phyloP scores from a whole-genome alignment of 23 tunicate genomes.

The Aplidium turbinatum region DNA sequence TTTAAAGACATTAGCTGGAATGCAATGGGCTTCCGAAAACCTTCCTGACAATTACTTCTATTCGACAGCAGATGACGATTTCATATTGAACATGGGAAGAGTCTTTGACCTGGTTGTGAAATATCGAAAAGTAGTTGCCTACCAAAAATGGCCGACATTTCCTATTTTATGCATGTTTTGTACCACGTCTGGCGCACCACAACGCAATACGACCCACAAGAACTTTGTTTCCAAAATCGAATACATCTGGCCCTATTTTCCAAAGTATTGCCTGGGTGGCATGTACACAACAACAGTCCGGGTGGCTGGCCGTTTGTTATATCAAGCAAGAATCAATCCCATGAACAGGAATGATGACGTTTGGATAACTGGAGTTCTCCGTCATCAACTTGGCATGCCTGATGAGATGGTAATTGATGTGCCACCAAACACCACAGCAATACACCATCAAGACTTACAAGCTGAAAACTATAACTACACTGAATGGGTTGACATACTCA shows the following conservation, averaged over 20 bases:
- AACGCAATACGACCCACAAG: constrained; percentile 3
- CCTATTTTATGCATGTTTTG: constrained; percentile 33
- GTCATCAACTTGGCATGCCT: constrained; percentile 29
- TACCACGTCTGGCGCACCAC: constrained; percentile 6
- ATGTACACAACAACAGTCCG: constrained; percentile 49
- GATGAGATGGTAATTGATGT: constrained; percentile 16
- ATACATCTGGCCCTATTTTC: constrained; percentile 17
- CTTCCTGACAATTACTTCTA: not conserved
- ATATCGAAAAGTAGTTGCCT: not conserved
- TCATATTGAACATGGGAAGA: constrained; percentile 9
- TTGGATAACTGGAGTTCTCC: constrained; percentile 46
- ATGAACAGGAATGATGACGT: constrained; percentile 44
- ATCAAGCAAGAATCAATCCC: constrained; percentile 8
- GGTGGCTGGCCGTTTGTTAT: constrained; percentile 6
- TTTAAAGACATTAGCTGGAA: constrained; percentile 25
- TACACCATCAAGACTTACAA: too few relatives aligned
- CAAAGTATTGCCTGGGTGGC: constrained; percentile 65
- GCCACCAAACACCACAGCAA: too few relatives aligned
- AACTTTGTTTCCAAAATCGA: constrained; percentile 19
- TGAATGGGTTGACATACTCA: too few relatives aligned
- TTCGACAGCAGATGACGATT: constrained; percentile 21
- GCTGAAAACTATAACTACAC: too few relatives aligned
- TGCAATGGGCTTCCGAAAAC: constrained; percentile 33
- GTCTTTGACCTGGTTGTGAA: not conserved
- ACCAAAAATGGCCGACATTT: constrained; percentile 20